These are phyloP conservation scores for Eupithecia insigniata DNA, from an alignment of 2,888 invertebrate genomes.

Conservation along the genomic window DNA sequence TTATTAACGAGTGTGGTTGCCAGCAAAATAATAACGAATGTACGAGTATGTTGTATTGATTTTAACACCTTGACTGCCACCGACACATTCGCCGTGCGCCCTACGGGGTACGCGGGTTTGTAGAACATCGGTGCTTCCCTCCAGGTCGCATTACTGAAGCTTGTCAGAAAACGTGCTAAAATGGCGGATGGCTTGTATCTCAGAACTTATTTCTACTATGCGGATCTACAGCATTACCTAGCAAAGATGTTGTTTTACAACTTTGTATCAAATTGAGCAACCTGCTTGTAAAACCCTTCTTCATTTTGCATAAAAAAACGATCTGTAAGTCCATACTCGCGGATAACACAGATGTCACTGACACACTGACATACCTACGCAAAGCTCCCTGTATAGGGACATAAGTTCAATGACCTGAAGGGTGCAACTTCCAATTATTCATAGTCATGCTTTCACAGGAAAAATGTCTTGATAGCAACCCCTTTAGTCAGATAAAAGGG, in stretches of 20 bases:
- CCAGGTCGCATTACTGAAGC: no score
- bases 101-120: no score
- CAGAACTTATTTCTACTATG: no score
- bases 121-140: no score
- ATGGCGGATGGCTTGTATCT: not conserved
- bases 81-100: no score
- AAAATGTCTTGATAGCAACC: constrained; percentile 54
- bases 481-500: constrained; percentile 40
- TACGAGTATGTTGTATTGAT: no score
- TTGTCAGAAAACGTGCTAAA: not conserved
- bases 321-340: constrained; percentile 12
- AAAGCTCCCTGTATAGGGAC: constrained; percentile 42
- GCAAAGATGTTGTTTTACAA: not conserved
- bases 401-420: constrained; percentile 25
- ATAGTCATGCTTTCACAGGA: constrained; percentile 59
- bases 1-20: no score
- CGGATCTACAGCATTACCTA: no score
- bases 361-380: constrained; percentile 60
- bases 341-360: constrained; percentile 52
- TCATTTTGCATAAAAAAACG: not conserved
- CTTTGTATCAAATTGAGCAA: not conserved
- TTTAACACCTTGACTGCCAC: no score
- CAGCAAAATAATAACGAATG: no score
- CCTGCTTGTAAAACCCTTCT: not conserved
- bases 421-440: constrained; percentile 60